Evolutionary conservation across 2,888 invertebrate species (phyloP), one percentile per base, ranked within the genome.

Genomic region (Sabatieria punctata): DNA sequence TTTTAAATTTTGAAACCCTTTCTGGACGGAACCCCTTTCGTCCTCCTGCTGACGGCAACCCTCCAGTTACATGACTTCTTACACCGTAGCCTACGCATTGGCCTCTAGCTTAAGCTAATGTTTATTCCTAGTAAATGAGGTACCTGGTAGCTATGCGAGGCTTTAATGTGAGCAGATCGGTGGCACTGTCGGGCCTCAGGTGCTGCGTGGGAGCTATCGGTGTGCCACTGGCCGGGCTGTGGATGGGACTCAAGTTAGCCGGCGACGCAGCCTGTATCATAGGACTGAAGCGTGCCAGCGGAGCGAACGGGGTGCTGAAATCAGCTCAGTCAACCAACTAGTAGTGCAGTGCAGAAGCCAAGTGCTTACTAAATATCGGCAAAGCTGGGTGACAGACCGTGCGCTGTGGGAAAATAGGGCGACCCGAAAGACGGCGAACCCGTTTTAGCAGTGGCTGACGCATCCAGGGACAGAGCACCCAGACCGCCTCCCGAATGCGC

Each of bases 201-300:
- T n/a, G n/a, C n/a, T n/a, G n/a, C n/a, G n/a, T 33, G 19, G 44
- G 44, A 15, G 15, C 44, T 36, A 44, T 44, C 11, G 44, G 44
- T 6, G 37, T 36, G 11, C 35, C 36, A 6, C 25, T 44, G 22
- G 21, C 26, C 6, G 44, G 44, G 21, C 43, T 43, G 22, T 43
- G 43, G 18, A 43, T 30, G 19, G 43, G 43, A 4, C 19, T 19
- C 11, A 43, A 22, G 27, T 43, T 43, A 6, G 33, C 43, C 11
- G 43, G 43, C 6, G 43, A 43, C 15, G 43, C 30, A 6, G 43
- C 35, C 4, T 18, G 21, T 35, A 15, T 4, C 15, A 27, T 18
- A 30, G 36, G 43, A 33, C 36, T 43, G 43, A 43, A 43, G n/a
- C 43, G 30, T 3, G 33, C 18, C 4, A 38, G 38, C 11, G 38